Conservation (phyloP, 1,140 invertebrate species). For the Orchestia grillus region DNA sequence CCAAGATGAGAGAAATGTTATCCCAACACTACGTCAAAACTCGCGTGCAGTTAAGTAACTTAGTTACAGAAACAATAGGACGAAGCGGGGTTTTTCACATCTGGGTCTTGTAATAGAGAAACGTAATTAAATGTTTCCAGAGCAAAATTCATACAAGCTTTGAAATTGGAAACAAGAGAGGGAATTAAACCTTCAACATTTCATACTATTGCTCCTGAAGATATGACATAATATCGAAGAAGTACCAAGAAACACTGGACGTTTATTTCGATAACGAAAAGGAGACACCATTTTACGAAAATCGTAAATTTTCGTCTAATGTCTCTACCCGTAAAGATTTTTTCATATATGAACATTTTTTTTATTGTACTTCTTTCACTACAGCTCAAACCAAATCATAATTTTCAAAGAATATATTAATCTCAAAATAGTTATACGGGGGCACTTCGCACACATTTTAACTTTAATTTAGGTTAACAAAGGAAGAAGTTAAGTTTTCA, state of each 20-base stretch:
- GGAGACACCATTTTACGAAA: not conserved
- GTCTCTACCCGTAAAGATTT: not conserved
- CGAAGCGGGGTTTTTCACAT: no score
- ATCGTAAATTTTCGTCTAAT: not conserved
- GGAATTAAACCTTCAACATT: no score
- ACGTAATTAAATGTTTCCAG: no score
- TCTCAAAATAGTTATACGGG: not conserved
- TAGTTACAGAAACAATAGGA: no score
- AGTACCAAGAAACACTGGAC: not conserved
- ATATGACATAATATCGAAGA: not conserved
- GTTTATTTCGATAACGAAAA: not conserved
- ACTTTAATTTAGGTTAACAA: not conserved
- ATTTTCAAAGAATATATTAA: not conserved
- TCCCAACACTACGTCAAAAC: no score
- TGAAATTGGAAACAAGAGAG: no score
- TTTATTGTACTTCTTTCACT: not conserved
- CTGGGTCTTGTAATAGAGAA: no score
- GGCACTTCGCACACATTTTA: not conserved
- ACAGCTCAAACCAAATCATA: not conserved
- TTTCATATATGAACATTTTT: not conserved
- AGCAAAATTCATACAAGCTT: no score
- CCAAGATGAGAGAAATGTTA: no score
- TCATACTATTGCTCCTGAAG: no score
- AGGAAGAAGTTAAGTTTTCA: not conserved
- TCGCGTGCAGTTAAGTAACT: no score